Evolutionary conservation across 2,797 vertebrate genomes (phyloP).

Genomic region (Cynodonichthys magdalenae): DNA sequence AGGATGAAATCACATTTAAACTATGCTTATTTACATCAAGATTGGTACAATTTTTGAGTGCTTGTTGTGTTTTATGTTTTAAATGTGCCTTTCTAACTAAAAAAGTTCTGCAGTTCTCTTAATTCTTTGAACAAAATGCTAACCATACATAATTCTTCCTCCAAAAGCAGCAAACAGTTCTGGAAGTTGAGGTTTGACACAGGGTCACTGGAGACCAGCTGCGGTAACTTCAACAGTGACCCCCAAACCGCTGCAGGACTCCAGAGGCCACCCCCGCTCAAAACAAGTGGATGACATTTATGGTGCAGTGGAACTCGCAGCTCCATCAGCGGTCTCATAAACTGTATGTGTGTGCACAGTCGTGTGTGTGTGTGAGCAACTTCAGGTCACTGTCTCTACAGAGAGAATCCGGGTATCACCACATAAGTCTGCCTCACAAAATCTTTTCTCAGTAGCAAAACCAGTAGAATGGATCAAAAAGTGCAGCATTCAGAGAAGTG

Average conservation of each 20-base stretch:
- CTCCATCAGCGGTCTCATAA: slow-evolving; percentile 40
- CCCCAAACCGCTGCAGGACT: slow-evolving; percentile 54
- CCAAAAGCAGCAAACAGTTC: slow-evolving; percentile 11
- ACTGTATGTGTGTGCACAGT: slow-evolving; percentile 12
- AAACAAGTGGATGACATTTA: slow-evolving; percentile 61
- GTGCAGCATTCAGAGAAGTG: slow-evolving; percentile 28
- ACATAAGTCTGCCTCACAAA: slow-evolving; percentile 35
- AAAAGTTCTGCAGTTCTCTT: slow-evolving; percentile 35
- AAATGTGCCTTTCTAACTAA: slow-evolving; percentile 34
- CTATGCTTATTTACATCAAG: slow-evolving; percentile 30
- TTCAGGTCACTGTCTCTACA: slow-evolving; percentile 47
- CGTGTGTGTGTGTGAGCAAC: slow-evolving; percentile 16
- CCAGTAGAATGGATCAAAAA: slow-evolving; percentile 34
- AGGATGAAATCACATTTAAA: slow-evolving; percentile 46
- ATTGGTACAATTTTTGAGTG: slow-evolving; percentile 5
- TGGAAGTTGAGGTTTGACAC: slow-evolving; percentile 62
- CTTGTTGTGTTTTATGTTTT: slow-evolving; percentile 1
- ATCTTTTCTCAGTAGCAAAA: slow-evolving; percentile 50
- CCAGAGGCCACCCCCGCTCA: slow-evolving; percentile 33
- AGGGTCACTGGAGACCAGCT: slow-evolving; percentile 49
- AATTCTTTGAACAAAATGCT: slow-evolving; percentile 34
- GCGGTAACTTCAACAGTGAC: slow-evolving; percentile 64
- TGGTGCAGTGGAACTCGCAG: slow-evolving; percentile 43
- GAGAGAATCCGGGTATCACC: slow-evolving; percentile 25
- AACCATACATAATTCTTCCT: slow-evolving; percentile 8